Percentiles rank a stretch among this genome's conserved stretches.
Conservation (phyloP, 2,797 vertebrate genomes). For the Gallinago solitaria region DNA sequence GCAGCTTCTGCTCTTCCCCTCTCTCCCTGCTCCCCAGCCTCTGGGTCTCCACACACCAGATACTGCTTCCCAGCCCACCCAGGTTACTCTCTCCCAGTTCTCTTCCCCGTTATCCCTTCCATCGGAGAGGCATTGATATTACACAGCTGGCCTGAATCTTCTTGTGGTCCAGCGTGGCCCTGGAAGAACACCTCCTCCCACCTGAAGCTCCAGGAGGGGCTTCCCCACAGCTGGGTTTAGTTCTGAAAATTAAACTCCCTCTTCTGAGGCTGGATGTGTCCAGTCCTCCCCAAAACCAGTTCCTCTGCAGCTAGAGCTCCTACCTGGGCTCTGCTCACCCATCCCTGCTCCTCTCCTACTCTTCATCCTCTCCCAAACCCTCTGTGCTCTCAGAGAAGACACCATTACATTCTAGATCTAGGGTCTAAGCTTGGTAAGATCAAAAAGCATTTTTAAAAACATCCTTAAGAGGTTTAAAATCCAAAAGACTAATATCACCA, state of each 20-base stretch:
- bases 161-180: background rate
- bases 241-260: background rate
- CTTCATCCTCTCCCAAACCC: background rate
- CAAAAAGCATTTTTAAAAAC: background rate
- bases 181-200: background rate
- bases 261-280: background rate
- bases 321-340: background rate
- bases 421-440: background rate
- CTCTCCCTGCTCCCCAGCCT: background rate
- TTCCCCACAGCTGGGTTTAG: background rate
- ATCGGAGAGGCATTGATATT: background rate
- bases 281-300: rapidly evolving
- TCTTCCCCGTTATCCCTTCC: background rate
- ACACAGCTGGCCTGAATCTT: background rate
- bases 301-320: background rate
- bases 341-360: background rate
- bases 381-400: background rate
- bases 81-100: rapidly evolving
- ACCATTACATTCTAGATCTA: background rate
- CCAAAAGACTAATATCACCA: background rate
- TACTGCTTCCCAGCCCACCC: background rate
- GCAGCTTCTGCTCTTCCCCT: conserved; percentile 4
- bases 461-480: background rate
- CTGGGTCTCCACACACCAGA: background rate
- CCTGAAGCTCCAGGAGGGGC: background rate